Evolutionary conservation across 2,797 vertebrate species (phyloP), one percentile per base, ranked within the genome.

Genomic region (Melopsittacus undulatus): DNA sequence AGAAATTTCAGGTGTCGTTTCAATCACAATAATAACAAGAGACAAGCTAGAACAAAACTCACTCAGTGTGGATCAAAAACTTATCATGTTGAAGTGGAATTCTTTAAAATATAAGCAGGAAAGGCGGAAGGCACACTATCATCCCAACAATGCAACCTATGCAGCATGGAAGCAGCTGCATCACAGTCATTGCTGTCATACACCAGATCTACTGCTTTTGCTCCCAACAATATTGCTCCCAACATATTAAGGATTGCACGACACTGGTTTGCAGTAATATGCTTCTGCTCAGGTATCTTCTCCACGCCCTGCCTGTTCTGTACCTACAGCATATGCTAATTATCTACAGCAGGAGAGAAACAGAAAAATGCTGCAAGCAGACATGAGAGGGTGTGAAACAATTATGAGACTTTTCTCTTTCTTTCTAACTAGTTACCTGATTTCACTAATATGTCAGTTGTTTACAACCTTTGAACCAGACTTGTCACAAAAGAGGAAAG

Each of bases 401-500:
- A 49, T 90, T 26, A 74, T 48, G 61, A 89, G 46, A 34, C 36
- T 13, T 11, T 11, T 40, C 40, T 36, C 36, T 40, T 73, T n/a
- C 36, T 59, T 76, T 49, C 45, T 93, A 56, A 67, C 48, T 79
- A 61, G 32, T 80, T 94, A 87, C 57, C 64, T 91, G 64, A 89
- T 94, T 75, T 91, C 96, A 67, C 75, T 83, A 88, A 73, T 38
- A 24, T 29, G 14, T 89, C 74, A 77, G 26, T 26, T 91, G 76
- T 87, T 96, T 91, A 87, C 32, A 89, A 86, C 64, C 54, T 97
- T 94, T 92, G 72, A 79, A 95, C 57, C 56, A 77, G 87, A 80
- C 54, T 88, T 90, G 56, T 87, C 62, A 86, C 56, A 90, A 87
- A 91, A 70, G 34, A 88, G 72, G 83, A 78, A 88, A 1, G 0